Evolutionary conservation across 2,113 vertebrate species (phyloP).

Genomic region (Turnix velox): DNA sequence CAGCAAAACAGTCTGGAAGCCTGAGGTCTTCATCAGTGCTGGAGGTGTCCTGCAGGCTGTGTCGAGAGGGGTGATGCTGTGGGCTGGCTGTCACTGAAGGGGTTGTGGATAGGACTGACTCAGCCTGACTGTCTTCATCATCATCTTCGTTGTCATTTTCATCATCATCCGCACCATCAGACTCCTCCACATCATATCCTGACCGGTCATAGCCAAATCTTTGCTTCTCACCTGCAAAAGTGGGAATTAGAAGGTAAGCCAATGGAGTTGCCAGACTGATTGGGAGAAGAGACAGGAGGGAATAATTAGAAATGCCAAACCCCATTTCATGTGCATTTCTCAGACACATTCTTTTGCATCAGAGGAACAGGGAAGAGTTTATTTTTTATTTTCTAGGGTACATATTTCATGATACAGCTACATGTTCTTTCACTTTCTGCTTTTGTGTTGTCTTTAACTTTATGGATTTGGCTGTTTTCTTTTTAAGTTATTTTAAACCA

Average conservation of each 20-base stretch:
- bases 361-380: background rate
- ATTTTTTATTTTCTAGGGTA: background rate
- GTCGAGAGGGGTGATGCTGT: conserved; percentile 81
- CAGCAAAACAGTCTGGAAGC: conserved; percentile 51
- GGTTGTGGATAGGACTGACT: conserved; percentile 90
- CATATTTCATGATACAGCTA: background rate
- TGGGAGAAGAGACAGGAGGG: background rate
- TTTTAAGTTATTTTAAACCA: background rate
- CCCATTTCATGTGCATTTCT: background rate
- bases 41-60: conserved; percentile 56
- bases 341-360: background rate
- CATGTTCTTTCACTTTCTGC: background rate
- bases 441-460: background rate
- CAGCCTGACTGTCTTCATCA: conserved; percentile 96
- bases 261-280: background rate
- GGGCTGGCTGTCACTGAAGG: conserved; percentile 93
- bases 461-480: background rate
- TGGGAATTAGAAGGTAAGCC: background rate
- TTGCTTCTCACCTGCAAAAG: conserved; percentile 83
- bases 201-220: conserved; percentile 80
- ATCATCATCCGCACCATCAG: conserved; percentile 89
- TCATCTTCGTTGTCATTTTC: conserved; percentile 94
- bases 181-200: conserved; percentile 91
- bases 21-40: conserved; percentile 67
- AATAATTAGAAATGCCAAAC: background rate